Base-by-base conservation (phyloP, 2,888 invertebrate genomes). In the Eristalis tenax region DNA sequence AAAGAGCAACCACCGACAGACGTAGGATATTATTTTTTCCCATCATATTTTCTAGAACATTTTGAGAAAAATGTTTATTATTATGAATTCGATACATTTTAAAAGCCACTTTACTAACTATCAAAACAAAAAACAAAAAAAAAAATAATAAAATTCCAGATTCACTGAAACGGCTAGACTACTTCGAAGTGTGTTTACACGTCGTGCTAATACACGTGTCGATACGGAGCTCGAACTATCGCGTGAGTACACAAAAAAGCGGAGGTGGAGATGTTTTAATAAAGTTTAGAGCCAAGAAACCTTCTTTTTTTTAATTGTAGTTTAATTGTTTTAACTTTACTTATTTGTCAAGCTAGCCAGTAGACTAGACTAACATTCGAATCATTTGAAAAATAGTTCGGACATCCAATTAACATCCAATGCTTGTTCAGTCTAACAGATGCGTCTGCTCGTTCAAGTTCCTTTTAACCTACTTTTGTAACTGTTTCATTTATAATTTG, bases 151-250 rank as follows among this genome's bases (percentile, higher is more conserved):
- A 82, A 88, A 82, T 94, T 95, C 93, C 96, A 98, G 98, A 96
- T 96, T 98, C 94, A 98, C 98, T 94, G 99, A 99, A 96, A 98
- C 98, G 92, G 98, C 98, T 93, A 96, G 98, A 91, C 96, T 99
- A 93, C 96, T 99, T 94, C 97, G 97, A 94, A 97, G 96, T 94
- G 98, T 98, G 93, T 98, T 98, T 95, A 94, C 95, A 92, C 94
- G 94, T 90, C 96, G 97, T 93, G 95, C 97, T 93, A 94, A 96
- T 94, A 94, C 97, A 91, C 95, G 97, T 94, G 96, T 96, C 93
- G 95, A 96, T 94, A 95, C 96, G 94, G 98, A 98, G 94, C 96
- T 98, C 93, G 98, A 98, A 94, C 94, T 98, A 93, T 96, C 97
- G 93, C 98, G 98, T 98, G 96, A 98, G 97, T 97, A 95, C 91